Evolutionary conservation across 2,888 invertebrate genomes (phyloP), one percentile per base, ranked within the genome.

Genomic region (Acrocyrtus sp.): DNA sequence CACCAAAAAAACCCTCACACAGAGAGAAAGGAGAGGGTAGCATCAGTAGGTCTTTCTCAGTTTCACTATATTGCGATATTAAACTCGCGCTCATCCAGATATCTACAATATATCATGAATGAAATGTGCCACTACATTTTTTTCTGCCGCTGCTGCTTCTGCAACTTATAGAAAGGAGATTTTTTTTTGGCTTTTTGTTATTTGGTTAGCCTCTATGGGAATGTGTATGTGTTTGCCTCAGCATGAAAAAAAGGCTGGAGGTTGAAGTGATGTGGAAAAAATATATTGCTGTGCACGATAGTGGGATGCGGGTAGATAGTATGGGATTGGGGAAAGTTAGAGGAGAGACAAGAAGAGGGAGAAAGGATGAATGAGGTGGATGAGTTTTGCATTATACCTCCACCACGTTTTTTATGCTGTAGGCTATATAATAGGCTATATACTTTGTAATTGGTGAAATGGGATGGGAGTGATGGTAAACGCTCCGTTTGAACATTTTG

Each of bases 251-350:
- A n/a, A 68, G 53, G 21, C 43, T 58, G 61, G 68, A 61, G 61
- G 54, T 27, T 68, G 47, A 45, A 68, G 68, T 61, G 68, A 68
- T 61, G 61, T 39, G 61, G 61, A 68, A 68, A 61, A 68, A 53
- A 54, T 67, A 58, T 51, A 58, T 67, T 39, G 61, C 53, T 43
- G 41, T 17, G 27, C 5, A 17, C 6, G 51, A 8, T 26, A 17
- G 12, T 22, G 34, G 29, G 43, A 67, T 58, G 54, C 54, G 68
- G 61, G 61, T 54, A 27, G 57, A 60, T 34, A 39, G n/a, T n/a
- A n/a, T 60, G 60, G 47, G 60, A 54, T 68, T 60, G 60, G 47
- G 34, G 26, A 27, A n/a, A 57, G 45, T n/a, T 48, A 57, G 48
- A 48, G 29, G 54, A 47, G 34, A 50, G 21, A 26, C 17, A 39